Conservation (phyloP, 2,888 invertebrate genomes). For the Caenorhabditis panamensis region DNA sequence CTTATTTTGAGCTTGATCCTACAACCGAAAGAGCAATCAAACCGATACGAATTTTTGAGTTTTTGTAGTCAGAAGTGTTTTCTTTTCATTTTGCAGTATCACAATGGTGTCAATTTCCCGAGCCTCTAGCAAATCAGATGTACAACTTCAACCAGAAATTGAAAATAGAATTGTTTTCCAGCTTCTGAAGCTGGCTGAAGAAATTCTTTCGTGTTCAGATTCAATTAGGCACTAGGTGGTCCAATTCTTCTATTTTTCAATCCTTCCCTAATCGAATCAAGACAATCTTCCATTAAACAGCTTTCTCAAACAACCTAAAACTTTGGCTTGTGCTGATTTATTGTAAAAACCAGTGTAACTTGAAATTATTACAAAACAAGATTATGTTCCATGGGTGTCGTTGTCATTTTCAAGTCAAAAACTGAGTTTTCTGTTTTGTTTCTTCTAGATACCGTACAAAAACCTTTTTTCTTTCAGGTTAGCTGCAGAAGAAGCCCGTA, state of each 20-base stretch:
- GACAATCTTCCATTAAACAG: slow-evolving; percentile 9
- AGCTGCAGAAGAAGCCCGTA: slow-evolving; percentile 80
- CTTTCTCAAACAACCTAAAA: neutral
- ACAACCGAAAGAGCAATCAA: neutral
- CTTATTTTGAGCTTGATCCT: neutral
- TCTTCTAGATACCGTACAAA: neutral
- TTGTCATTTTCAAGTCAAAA: neutral
- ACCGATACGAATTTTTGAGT: too few relatives aligned
- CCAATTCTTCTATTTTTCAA: slow-evolving; percentile 4
- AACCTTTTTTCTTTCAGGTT: slow-evolving; percentile 66
- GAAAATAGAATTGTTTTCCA: slow-evolving; percentile 4
- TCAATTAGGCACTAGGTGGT: slow-evolving; percentile 24
- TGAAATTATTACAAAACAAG: too few relatives aligned
- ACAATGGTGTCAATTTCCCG: too few relatives aligned
- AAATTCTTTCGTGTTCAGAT: slow-evolving; percentile 23
- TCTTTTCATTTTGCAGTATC: too few relatives aligned
- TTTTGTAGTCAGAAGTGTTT: too few relatives aligned
- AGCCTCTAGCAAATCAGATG: neutral
- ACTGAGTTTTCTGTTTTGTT: neutral
- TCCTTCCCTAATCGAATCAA: slow-evolving; percentile 24
- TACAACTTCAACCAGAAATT: slow-evolving; percentile 5
- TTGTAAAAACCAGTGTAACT: too few relatives aligned
- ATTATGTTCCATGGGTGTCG: slow-evolving; percentile 19
- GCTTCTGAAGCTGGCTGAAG: neutral
- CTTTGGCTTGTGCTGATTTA: neutral